Conservation (phyloP, 2,113 vertebrate species). For the Cyprinodon brontotheroides region DNA sequence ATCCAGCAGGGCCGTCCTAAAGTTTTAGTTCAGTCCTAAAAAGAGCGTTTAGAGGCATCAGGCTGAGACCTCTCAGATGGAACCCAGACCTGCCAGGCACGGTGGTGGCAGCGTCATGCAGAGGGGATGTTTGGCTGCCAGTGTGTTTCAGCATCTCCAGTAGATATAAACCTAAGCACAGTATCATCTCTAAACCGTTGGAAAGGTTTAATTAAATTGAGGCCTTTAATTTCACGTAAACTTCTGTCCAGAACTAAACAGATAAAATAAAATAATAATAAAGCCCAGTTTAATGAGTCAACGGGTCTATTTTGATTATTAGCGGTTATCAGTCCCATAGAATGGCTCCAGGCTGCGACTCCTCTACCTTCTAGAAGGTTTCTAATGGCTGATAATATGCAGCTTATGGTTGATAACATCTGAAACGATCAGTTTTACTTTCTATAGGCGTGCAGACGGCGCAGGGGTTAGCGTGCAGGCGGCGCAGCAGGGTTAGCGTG, state of each 20-base stretch:
- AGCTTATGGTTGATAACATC: no score
- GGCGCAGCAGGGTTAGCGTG: no score
- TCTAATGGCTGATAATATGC: no score
- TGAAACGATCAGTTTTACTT: no score
- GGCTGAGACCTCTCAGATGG: no score
- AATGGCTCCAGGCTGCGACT: no score
- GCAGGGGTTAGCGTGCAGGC: no score
- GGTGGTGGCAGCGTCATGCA: neutral
- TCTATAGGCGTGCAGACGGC: no score
- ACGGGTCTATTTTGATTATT: neutral
- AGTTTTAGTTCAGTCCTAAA: neutral
- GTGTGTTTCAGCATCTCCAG: neutral
- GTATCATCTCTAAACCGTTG: neutral
- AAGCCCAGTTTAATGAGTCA: constrained; percentile 31
- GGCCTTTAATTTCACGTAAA: neutral
- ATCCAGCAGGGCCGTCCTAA: no score
- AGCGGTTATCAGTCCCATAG: no score
- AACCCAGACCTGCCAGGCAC: no score
- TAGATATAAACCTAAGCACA: neutral
- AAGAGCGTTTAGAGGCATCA: neutral
- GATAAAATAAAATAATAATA: constrained; percentile 19
- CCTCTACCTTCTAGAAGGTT: no score
- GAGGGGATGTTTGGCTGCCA: neutral
- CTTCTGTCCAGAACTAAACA: constrained; percentile 15
- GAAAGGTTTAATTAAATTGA: neutral